Percentiles rank a stretch among this genome's conserved stretches.
phyloP scores from a whole-genome alignment of 2,797 vertebrate species.

The Cryptoprocta ferox region DNA sequence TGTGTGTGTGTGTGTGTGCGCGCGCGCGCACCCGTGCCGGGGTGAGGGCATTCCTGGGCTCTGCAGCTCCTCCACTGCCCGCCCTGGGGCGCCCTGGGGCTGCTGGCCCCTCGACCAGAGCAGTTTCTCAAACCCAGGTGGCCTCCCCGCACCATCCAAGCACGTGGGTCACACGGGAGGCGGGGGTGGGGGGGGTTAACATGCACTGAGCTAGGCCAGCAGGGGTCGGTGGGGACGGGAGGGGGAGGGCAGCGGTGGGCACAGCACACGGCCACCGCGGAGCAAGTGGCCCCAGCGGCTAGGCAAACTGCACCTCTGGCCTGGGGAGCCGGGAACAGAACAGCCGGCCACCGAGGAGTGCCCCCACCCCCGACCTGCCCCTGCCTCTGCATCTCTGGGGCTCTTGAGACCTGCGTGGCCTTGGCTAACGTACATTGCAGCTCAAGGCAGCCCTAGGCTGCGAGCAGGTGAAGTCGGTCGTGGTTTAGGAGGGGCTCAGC shows the following conservation, averaged over 20 bases:
- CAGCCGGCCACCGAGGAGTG: too few species aligned
- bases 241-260: conserved; percentile 21
- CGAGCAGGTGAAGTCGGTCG: rapidly evolving
- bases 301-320: not conserved
- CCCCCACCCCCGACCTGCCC: rapidly evolving
- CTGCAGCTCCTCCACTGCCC: rapidly evolving
- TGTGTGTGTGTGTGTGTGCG: too few species aligned
- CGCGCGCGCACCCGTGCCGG: not conserved
- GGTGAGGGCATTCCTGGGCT: not conserved
- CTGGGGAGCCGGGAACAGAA: too few species aligned
- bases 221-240: not conserved
- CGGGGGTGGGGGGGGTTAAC: not conserved
- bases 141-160: rapidly evolving
- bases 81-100: not conserved
- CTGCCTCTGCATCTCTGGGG: rapidly evolving
- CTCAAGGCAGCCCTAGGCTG: not conserved
- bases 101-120: not conserved
- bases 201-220: not conserved
- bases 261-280: not conserved
- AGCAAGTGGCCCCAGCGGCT: conserved; percentile 55
- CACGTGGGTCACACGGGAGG: too few species aligned
- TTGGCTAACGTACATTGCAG: rapidly evolving
- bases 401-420: not conserved
- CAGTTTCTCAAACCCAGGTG: rapidly evolving
- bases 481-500: not conserved